Evolutionary conservation across 2,888 invertebrate genomes (phyloP).

Genomic region (Andrena flavipes): DNA sequence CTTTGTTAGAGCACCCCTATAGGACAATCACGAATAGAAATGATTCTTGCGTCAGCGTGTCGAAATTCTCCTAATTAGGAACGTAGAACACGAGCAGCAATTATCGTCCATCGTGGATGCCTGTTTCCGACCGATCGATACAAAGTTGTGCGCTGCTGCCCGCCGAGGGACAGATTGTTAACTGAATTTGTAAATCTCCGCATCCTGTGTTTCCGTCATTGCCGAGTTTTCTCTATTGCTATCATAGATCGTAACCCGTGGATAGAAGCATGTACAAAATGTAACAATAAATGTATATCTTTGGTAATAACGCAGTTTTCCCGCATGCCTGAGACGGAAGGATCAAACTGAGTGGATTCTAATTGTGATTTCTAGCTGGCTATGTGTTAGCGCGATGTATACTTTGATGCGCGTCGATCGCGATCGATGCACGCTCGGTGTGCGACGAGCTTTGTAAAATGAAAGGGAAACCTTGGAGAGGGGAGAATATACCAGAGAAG

Average conservation of each 20-base stretch:
- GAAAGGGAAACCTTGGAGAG: conserved; percentile 27
- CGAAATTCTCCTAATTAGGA: conserved; percentile 7
- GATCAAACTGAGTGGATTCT: conserved; percentile 29
- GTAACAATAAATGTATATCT: conserved; percentile 55
- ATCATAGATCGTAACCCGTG: conserved; percentile 37
- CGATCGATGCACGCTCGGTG: conserved; percentile 6
- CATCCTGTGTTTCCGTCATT: conserved; percentile 40
- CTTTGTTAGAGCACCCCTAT: conserved; percentile 61
- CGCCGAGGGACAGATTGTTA: conserved; percentile 19
- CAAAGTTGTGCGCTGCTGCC: conserved; percentile 25
- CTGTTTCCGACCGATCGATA: conserved; percentile 1
- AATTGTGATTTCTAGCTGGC: conserved; percentile 42
- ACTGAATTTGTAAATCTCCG: conserved; percentile 41
- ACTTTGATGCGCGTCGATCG: conserved; percentile 7
- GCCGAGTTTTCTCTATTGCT: conserved; percentile 43
- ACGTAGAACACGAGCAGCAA: conserved; percentile 1
- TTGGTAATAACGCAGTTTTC: conserved; percentile 51
- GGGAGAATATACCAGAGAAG: conserved; percentile 42
- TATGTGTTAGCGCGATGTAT: conserved; percentile 15
- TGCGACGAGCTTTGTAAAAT: conserved; percentile 30
- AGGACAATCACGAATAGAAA: conserved; percentile 74
- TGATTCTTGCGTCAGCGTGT: conserved; percentile 17
- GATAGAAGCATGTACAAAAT: conserved; percentile 57
- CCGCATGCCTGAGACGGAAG: conserved; percentile 42
- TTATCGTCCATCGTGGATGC: conserved; percentile 24